A percentile compares a stretch with the other conserved stretches of the same genome.
Evolutionary conservation across 2,113 vertebrate species (phyloP).

Genomic region (Tichodroma muraria): DNA sequence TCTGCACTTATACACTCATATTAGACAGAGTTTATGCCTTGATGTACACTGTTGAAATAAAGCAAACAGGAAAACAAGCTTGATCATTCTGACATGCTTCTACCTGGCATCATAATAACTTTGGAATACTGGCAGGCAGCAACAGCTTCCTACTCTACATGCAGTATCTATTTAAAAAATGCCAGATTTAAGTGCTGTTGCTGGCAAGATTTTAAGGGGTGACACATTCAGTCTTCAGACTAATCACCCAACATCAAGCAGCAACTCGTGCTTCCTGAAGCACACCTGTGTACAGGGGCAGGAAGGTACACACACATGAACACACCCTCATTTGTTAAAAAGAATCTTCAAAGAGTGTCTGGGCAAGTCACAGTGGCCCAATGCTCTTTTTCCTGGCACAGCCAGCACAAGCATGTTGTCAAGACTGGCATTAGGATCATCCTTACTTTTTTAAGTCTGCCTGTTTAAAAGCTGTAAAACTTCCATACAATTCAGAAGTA

Average conservation of each 20-base stretch:
- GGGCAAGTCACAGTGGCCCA: not conserved
- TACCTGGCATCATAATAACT: not conserved
- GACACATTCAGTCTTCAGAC: not conserved
- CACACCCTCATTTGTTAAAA: not conserved
- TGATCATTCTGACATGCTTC: not conserved
- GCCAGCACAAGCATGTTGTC: not conserved
- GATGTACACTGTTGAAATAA: not conserved
- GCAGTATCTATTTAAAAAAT: not conserved
- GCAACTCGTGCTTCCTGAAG: not conserved
- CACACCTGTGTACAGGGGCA: not conserved
- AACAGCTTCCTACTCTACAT: not conserved
- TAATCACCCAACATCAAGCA: not conserved
- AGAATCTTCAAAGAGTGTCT: not conserved
- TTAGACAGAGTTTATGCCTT: not conserved
- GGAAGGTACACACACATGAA: not conserved
- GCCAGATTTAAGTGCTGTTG: not conserved
- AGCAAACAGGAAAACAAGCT: not conserved
- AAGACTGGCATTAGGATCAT: not conserved
- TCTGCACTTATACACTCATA: not conserved
- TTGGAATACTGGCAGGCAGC: not conserved
- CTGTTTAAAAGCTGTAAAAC: not conserved
- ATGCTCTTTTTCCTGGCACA: not conserved
- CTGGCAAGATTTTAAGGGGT: not conserved
- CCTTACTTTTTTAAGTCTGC: not conserved
- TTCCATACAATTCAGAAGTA: not conserved